Evolutionary conservation across 2,888 invertebrate genomes (phyloP).

Genomic region (Cheilosia pagana): DNA sequence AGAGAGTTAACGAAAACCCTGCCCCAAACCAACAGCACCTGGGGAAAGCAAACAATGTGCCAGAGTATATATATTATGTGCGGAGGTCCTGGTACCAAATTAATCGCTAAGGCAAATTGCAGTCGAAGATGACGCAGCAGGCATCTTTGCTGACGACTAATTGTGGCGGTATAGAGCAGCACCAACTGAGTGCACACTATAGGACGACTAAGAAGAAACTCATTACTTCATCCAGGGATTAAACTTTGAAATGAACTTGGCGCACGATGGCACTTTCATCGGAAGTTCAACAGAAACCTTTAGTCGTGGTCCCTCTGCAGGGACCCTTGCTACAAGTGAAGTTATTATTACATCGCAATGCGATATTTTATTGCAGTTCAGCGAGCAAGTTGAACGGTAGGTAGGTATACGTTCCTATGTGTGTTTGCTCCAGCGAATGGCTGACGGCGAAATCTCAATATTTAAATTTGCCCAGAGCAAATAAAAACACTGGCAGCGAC

Average conservation of each 20-base stretch:
- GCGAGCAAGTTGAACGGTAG: conserved; percentile 49
- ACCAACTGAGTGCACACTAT: conserved; percentile 21
- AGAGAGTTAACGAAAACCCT: conserved; percentile 28
- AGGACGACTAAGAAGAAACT: conserved; percentile 51
- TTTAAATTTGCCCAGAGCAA: conserved; percentile 68
- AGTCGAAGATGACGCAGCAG: conserved; percentile 69
- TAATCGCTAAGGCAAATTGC: conserved; percentile 71
- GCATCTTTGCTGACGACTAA: conserved; percentile 71
- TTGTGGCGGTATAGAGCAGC: conserved; percentile 41
- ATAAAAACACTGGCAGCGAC: conserved; percentile 50
- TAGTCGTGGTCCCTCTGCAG: conserved; percentile 4
- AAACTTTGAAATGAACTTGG: conserved; percentile 72
- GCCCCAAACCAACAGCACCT: conserved; percentile 26
- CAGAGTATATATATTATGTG: conserved; percentile 25
- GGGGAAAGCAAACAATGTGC: conserved; percentile 52
- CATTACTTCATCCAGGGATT: conserved; percentile 72
- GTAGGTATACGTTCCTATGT: background rate
- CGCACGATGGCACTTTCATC: conserved; percentile 67
- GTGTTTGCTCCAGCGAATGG: background rate
- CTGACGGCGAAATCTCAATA: conserved; percentile 61
- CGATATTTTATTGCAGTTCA: conserved; percentile 74
- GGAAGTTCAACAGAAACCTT: conserved; percentile 62
- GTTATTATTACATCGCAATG: conserved; percentile 74
- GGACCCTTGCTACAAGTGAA: conserved; percentile 51
- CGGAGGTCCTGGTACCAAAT: conserved; percentile 46